Evolutionary conservation across 1,140 invertebrate genomes (phyloP).

Genomic region (Sweltsa coloradensis): DNA sequence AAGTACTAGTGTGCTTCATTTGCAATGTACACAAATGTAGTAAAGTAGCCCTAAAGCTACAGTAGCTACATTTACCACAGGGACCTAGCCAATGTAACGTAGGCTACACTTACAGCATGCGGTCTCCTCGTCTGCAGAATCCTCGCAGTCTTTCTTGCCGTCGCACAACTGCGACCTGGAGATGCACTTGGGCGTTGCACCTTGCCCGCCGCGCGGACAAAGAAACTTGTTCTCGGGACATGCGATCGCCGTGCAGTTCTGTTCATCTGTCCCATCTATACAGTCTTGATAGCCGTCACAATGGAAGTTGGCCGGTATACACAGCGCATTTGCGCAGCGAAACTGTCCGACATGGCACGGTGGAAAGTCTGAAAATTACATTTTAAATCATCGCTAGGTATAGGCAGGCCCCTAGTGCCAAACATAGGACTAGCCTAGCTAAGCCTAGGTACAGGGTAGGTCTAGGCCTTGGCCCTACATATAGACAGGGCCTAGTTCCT

Average conservation of each 20-base stretch:
- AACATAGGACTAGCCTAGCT: no score
- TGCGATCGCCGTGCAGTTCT: slow-evolving; percentile 74
- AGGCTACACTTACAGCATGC: slow-evolving; percentile 86
- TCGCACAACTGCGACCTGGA: slow-evolving; percentile 79
- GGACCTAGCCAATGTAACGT: no score
- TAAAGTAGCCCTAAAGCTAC: no score
- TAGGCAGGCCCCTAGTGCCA: no score
- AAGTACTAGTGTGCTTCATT: no score
- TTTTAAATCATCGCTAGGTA: no score
- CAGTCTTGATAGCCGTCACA: slow-evolving; percentile 78
- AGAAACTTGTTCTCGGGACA: slow-evolving; percentile 88
- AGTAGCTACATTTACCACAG: no score
- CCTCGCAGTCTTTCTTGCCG: slow-evolving; percentile 75
- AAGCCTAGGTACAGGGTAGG: no score
- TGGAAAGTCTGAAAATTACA: slow-evolving; percentile 56
- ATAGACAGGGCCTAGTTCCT: no score
- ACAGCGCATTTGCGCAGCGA: slow-evolving; percentile 83
- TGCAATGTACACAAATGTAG: no score
- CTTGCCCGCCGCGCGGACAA: slow-evolving; percentile 61
- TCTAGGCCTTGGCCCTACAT: no score
- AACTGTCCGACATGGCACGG: slow-evolving; percentile 85
- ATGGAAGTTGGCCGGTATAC: slow-evolving; percentile 73
- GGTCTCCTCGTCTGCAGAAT: slow-evolving; percentile 78
- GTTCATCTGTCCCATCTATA: slow-evolving; percentile 77
- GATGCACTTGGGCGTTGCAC: slow-evolving; percentile 73